Base-by-base conservation (phyloP, 2,113 vertebrate species). In the Pelvicachromis taeniatus region DNA sequence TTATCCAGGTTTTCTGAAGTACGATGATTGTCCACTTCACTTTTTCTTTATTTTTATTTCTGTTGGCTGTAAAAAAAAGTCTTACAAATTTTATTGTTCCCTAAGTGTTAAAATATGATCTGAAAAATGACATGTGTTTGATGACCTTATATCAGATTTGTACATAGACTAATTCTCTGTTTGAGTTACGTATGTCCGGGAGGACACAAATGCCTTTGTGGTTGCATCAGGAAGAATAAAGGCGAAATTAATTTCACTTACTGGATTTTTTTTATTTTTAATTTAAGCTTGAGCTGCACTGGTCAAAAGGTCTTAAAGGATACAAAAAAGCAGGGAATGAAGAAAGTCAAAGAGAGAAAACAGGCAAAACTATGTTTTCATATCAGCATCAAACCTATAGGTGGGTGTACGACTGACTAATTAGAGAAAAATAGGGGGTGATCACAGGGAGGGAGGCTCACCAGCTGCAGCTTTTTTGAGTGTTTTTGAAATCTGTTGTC, bases 351-450 rank as follows among this genome's bases (percentile, higher is more conserved):
- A 77, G 17, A 38, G 12, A 78, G 38, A 87, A 84, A 89, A 33
- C 75, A 21, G 26, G 3, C 26, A 26, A 26, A 26, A 26, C 26
- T 19, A 42, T 63, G 42, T 80, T 89, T 77, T 87, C 55, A 50
- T 84, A 87, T 87, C 56, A 79, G 63, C 86, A 81, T 58, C 75
- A 80, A 84, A 78, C 63, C 83, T 90, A 80, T 90, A 80, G 68
- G 86, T 83, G 17, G 14, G 78, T 38, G 82, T 23, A 84, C 80
- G 48, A 88, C 75, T 93, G 90, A 90, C 92, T 91, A 93, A 94
- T 92, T 85, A 38, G 83, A 80, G 50, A 90, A 81, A 90, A 91
- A 87, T 79, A 78, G 42, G 80, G 84, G 83, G 80, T 87, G 23
- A 42, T 83, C 77, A 55, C 52, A 65, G 82, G 77, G 68, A 53